Evolutionary conservation across 2,888 invertebrate species (phyloP).

Genomic region (Acleris laterana): DNA sequence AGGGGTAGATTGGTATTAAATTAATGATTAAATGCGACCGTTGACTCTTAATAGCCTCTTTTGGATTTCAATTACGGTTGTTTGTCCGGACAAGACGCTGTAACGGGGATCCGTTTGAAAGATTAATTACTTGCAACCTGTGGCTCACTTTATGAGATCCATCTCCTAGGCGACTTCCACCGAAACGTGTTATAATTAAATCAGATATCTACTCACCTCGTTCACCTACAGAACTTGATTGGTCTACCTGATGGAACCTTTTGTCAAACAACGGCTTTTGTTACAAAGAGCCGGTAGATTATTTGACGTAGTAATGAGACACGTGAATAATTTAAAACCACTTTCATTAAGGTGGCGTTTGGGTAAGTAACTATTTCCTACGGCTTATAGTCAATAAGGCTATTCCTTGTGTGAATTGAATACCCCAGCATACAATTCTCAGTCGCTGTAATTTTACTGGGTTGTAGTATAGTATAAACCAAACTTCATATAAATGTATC

Average conservation of each 20-base stretch:
- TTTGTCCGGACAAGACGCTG: conserved; percentile 27
- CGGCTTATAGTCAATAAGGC: too few relatives aligned
- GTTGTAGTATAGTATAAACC: too few relatives aligned
- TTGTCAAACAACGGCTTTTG: conserved; percentile 16
- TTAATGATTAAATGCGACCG: conserved; percentile 24
- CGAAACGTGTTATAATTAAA: conserved; percentile 25
- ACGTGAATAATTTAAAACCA: too few relatives aligned
- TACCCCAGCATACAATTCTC: too few relatives aligned
- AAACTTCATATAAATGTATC: too few relatives aligned
- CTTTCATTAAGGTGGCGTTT: too few relatives aligned
- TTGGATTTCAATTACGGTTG: conserved; percentile 36
- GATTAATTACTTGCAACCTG: conserved; percentile 34
- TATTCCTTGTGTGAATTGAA: too few relatives aligned
- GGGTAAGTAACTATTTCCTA: too few relatives aligned
- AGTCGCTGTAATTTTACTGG: too few relatives aligned
- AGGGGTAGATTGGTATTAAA: conserved; percentile 16
- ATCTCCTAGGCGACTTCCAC: conserved; percentile 4
- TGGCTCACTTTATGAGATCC: conserved; percentile 25
- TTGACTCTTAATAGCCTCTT: conserved; percentile 30
- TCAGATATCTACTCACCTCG: conserved; percentile 7
- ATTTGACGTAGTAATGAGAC: too few relatives aligned
- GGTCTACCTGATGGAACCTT: conserved; percentile 10
- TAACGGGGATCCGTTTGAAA: conserved; percentile 24
- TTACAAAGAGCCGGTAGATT: conserved; percentile 13
- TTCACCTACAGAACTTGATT: conserved; percentile 10